phyloP scores from a whole-genome alignment of 2,888 invertebrate genomes.

The Priocnemis perturbator region DNA sequence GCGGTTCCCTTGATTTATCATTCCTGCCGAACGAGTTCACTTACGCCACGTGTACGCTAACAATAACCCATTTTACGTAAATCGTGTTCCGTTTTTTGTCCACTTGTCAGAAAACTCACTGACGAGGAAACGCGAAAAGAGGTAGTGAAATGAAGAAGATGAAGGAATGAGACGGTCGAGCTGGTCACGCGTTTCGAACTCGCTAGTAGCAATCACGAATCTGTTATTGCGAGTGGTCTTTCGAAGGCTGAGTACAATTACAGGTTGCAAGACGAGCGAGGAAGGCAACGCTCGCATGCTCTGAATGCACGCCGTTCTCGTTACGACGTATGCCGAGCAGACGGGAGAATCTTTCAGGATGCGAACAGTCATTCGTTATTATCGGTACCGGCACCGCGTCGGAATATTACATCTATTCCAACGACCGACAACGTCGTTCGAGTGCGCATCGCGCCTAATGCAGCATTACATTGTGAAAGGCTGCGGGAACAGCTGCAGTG shows the following conservation, averaged over 20 bases:
- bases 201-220: constrained; percentile 42
- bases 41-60: too few species aligned
- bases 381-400: too few species aligned
- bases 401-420: too few species aligned
- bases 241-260: constrained; percentile 44
- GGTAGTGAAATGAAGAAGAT: constrained; percentile 18
- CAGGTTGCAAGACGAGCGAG: constrained; percentile 33
- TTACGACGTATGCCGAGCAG: not conserved
- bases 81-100: not conserved
- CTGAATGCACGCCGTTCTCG: constrained; percentile 16
- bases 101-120: not conserved
- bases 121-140: constrained; percentile 12
- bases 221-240: constrained; percentile 42
- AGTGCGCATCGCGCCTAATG: too few species aligned
- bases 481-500: too few species aligned
- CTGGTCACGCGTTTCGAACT: constrained; percentile 43
- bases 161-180: constrained; percentile 1
- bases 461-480: too few species aligned
- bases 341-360: too few species aligned
- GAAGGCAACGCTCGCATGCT: constrained; percentile 18
- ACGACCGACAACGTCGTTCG: too few species aligned
- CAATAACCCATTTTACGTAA: too few species aligned
- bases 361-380: too few species aligned
- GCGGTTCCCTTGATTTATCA: too few species aligned
- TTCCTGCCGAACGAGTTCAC: not conserved